A percentile compares a stretch with the other conserved stretches of the same genome.
phyloP scores from a whole-genome alignment of 2,797 vertebrate genomes.

The Brachyalestes nurse region DNA sequence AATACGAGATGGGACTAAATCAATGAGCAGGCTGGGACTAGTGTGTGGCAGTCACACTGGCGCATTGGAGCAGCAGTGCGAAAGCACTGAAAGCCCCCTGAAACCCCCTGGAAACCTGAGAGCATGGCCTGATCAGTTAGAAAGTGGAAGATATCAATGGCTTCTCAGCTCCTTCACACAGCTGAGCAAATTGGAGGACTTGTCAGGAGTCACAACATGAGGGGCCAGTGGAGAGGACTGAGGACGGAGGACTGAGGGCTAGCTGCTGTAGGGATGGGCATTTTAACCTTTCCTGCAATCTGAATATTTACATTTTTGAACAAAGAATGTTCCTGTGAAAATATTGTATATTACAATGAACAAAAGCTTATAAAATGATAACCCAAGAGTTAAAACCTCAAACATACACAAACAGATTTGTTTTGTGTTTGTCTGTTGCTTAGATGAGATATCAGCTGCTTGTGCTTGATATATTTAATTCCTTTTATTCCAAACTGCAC shows the following conservation, averaged over 20 bases:
- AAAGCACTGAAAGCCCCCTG: constrained; percentile 32
- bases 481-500: too few species aligned
- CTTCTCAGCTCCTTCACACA: constrained; percentile 86
- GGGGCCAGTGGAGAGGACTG: constrained; percentile 68
- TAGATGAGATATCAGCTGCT: too few species aligned
- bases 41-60: constrained; percentile 65
- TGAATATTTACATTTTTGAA: not conserved
- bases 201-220: constrained; percentile 91
- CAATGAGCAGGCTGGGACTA: constrained; percentile 76
- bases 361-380: too few species aligned
- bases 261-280: not conserved
- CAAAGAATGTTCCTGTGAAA: too few species aligned
- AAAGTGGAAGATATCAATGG: constrained; percentile 84
- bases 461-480: too few species aligned
- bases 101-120: constrained; percentile 75
- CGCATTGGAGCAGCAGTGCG: constrained; percentile 48
- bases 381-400: too few species aligned
- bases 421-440: too few species aligned
- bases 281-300: not conserved
- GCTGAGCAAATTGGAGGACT: constrained; percentile 93
- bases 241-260: constrained; percentile 52
- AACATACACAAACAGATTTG: too few species aligned
- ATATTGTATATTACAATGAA: too few species aligned
- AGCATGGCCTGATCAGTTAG: constrained; percentile 86
- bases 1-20: constrained; percentile 77